A percentile compares a stretch with the other conserved stretches of the same genome.
Evolutionary conservation across 2,888 invertebrate genomes (phyloP).

Genomic region (Tanytarsus gracilentus): DNA sequence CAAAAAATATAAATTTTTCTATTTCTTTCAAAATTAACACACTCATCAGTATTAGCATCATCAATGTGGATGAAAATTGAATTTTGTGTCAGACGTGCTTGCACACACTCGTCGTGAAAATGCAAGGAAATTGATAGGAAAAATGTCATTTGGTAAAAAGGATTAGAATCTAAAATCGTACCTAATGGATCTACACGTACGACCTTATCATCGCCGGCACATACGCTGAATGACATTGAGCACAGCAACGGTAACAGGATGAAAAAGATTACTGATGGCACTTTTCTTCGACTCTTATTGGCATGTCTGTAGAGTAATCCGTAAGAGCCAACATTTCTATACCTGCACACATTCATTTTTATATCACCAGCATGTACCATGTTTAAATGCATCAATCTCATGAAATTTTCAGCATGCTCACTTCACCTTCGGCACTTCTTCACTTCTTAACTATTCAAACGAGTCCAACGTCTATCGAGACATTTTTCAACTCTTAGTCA

Average conservation of each 20-base stretch:
- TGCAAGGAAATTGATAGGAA: too few species aligned
- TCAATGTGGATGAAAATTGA: too few species aligned
- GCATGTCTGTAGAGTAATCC: conserved; percentile 25
- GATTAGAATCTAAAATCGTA: conserved; percentile 32
- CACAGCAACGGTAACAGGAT: neutral
- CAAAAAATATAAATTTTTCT: too few species aligned
- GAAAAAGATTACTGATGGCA: neutral
- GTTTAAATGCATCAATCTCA: neutral
- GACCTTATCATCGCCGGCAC: conserved; percentile 13
- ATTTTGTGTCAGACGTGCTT: too few species aligned
- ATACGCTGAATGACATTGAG: neutral
- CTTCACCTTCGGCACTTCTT: neutral
- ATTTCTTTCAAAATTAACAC: too few species aligned
- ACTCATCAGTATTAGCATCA: too few species aligned
- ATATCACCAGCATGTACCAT: neutral
- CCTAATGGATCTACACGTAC: conserved; percentile 42
- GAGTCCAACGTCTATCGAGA: too few species aligned
- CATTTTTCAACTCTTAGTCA: too few species aligned
- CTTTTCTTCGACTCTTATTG: conserved; percentile 21
- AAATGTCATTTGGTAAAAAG: too few species aligned
- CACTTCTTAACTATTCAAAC: too few species aligned
- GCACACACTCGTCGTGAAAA: too few species aligned
- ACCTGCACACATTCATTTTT: neutral
- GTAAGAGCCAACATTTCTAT: neutral
- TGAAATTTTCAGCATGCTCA: conserved; percentile 2